Base-by-base conservation (phyloP, 1,140 invertebrate genomes). In the Geopemphigus sp. region DNA sequence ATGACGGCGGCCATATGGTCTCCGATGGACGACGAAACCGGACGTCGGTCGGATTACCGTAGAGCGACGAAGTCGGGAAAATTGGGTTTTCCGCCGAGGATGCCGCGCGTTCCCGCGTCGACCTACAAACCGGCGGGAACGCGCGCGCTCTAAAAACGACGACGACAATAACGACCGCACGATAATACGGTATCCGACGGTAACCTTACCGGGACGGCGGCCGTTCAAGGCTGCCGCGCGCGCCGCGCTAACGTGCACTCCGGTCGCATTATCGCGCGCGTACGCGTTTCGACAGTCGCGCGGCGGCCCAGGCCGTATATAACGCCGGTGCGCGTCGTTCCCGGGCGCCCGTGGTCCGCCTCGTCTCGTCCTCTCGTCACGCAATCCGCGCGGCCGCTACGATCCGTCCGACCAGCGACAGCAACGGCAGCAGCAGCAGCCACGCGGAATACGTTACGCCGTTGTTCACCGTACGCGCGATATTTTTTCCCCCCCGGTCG, bases 281-380 rank as follows among this genome's bases (percentile, higher is more conserved):
- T 17, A 19, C 53, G 70, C 54, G 70, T 73, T 32, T 73, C 8
- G 26, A 56, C 73, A 76, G 73, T 76, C 53, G 73, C 73, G 54
- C 73, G 66, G 47, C 73, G 73, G 73, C 53, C 53, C 32, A n/a
- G n/a, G 11, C n/a, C 54, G 32, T 59, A 76, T 76, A 76, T 76
- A 76, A 76, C 73, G 22, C 56, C 56, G 56, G 73, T 24, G 54
- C 73, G 32, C 54, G 54, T n/a, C 53, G 72, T 57, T 74, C 72
- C 72, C 14, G 54, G 22, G 29, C 29, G 72, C 29, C 73, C 73
- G 73, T 57, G 53, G 73, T 76, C 73, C 73, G 73, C 66, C 47
- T 50, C 66, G 39, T 76, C 73, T 59, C 56, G 73, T 76, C 73
- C 56, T 76, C 73, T 59, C 54, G 73, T 39, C 73, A 39, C 73